These are phyloP conservation scores for Sebastes vulpes DNA, from an alignment of 2,797 vertebrate genomes.

Conservation along the genomic window DNA sequence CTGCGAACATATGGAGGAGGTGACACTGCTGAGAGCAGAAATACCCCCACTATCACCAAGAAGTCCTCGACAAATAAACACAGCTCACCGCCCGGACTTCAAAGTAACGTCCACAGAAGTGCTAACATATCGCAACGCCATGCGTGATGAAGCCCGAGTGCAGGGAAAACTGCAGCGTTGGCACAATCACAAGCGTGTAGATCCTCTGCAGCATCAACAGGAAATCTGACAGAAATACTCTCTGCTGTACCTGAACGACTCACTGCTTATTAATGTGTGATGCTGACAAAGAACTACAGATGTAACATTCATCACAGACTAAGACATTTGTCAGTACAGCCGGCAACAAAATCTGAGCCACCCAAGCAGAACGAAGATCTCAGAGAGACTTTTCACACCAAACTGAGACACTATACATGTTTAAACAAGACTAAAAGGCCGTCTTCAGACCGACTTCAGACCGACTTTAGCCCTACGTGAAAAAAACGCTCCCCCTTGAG, in stretches of 20 bases:
- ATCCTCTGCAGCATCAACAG: slow-evolving; percentile 37
- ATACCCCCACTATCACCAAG: slow-evolving; percentile 26
- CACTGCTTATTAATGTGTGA: background rate
- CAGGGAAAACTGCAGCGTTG: slow-evolving; percentile 49
- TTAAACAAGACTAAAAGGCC: no score
- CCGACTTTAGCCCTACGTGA: no score
- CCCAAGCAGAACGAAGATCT: background rate
- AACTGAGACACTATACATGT: background rate
- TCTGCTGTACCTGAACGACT: slow-evolving; percentile 1
- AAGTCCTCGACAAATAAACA: slow-evolving; percentile 42
- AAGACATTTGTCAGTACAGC: background rate
- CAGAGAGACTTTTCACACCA: background rate
- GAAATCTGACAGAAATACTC: slow-evolving; percentile 19
- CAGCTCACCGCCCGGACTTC: slow-evolving; percentile 21
- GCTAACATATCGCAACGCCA: slow-evolving; percentile 28
- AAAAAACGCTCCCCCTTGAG: no score
- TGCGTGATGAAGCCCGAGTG: slow-evolving; percentile 21
- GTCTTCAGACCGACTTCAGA: no score
- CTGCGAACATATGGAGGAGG: slow-evolving; percentile 65
- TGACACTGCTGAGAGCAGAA: slow-evolving; percentile 60
- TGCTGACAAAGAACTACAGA: background rate
- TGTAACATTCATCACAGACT: background rate
- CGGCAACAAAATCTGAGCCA: background rate
- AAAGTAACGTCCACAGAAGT: slow-evolving; percentile 24
- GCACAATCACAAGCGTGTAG: slow-evolving; percentile 34